phyloP scores from a whole-genome alignment of 2,888 invertebrate species.

The Eristalis arbustorum region DNA sequence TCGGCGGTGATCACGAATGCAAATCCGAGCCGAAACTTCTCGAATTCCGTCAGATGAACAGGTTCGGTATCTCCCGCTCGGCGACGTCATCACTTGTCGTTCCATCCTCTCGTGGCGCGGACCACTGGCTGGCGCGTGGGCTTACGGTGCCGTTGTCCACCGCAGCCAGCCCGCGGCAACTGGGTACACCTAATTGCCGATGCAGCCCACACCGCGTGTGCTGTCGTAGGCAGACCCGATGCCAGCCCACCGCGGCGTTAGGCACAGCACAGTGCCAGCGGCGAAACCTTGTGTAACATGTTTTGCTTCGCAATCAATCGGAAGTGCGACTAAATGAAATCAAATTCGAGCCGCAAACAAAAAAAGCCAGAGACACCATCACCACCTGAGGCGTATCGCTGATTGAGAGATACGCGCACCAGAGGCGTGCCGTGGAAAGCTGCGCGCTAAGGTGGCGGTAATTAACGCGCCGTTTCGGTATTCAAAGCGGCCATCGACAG shows the following conservation, averaged over 20 bases:
- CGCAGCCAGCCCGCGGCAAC: background rate
- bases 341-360: background rate
- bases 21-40: conserved; percentile 40
- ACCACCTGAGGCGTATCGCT: conserved; percentile 28
- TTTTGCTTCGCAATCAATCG: conserved; percentile 60
- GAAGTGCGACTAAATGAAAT: conserved; percentile 39
- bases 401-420: background rate
- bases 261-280: conserved; percentile 36
- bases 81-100: conserved; percentile 62
- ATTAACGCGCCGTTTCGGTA: background rate
- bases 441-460: conserved; percentile 1
- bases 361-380: conserved; percentile 37
- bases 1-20: background rate
- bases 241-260: conserved; percentile 58
- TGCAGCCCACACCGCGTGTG: conserved; percentile 56
- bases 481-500: background rate
- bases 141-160: background rate
- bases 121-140: conserved; percentile 29
- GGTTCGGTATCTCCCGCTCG: conserved; percentile 7
- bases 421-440: background rate
- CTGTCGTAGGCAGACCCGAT: conserved; percentile 47
- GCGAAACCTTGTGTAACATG: conserved; percentile 38
- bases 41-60: conserved; percentile 22
- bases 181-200: conserved; percentile 45
- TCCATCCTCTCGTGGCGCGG: conserved; percentile 23